A percentile compares a stretch with the other conserved stretches of the same genome.
Conservation (phyloP, 1,140 invertebrate species). For the Agrilus planipennis region DNA sequence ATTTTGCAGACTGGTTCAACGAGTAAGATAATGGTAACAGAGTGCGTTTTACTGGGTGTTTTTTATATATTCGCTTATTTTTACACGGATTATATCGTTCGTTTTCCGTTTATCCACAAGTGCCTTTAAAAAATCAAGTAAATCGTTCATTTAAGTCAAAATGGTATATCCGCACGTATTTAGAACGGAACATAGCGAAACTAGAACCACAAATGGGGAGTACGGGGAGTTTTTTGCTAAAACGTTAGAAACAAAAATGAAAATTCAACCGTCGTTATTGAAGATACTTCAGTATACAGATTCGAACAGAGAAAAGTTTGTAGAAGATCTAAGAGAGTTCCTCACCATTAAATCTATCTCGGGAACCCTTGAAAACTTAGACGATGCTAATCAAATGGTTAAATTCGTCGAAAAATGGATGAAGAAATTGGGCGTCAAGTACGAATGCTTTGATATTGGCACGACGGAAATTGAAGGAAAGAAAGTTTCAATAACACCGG, state of each 20-base stretch:
- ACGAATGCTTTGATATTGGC: slow-evolving; percentile 30
- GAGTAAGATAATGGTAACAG: slow-evolving; percentile 12
- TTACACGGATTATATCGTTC: slow-evolving; percentile 27
- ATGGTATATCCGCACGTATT: slow-evolving; percentile 30
- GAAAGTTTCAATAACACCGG: slow-evolving; percentile 20
- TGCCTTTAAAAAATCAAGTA: slow-evolving; percentile 8
- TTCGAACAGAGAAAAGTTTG: slow-evolving; percentile 18
- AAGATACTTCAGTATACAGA: slow-evolving; percentile 27
- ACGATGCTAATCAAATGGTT: slow-evolving; percentile 21
- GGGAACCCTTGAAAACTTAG: slow-evolving; percentile 17
- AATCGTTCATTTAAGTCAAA: background rate
- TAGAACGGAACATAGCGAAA: slow-evolving; percentile 30
- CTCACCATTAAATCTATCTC: slow-evolving; percentile 25
- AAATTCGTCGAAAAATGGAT: slow-evolving; percentile 26
- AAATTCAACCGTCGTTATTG: slow-evolving; percentile 20
- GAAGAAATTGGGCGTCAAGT: slow-evolving; percentile 21
- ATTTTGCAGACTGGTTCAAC: too few species aligned
- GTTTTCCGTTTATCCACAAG: slow-evolving; percentile 26
- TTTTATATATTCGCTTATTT: slow-evolving; percentile 27
- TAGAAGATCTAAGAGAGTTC: slow-evolving; percentile 21
- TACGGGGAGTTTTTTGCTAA: slow-evolving; percentile 28
- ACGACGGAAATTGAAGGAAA: slow-evolving; percentile 18
- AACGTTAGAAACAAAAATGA: slow-evolving; percentile 24
- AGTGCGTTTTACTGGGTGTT: slow-evolving; percentile 20
- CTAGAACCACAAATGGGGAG: slow-evolving; percentile 23